Conservation (phyloP, 2,113 vertebrate species). For the Cepphus grylle region DNA sequence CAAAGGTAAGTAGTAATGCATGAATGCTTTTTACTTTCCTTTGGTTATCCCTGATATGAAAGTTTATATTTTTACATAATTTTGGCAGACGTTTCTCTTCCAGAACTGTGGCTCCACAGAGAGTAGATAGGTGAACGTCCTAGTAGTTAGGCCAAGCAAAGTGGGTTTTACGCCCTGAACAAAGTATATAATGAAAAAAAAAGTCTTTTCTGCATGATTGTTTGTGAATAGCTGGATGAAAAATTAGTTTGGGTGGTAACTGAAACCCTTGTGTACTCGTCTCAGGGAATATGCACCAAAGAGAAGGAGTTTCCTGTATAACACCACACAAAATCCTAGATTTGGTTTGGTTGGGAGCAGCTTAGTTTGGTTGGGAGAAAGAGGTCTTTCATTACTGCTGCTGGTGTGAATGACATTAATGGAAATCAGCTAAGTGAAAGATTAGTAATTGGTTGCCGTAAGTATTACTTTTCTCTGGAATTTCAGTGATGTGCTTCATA, state of each 20-base stretch:
- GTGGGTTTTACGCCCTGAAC: background rate
- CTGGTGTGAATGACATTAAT: background rate
- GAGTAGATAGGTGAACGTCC: background rate
- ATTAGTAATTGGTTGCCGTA: background rate
- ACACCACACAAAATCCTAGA: background rate
- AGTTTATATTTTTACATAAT: background rate
- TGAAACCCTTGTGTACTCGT: background rate
- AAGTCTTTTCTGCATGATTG: rapidly evolving
- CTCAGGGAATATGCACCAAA: background rate
- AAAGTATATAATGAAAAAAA: background rate
- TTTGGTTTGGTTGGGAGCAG: background rate
- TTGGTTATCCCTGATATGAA: background rate
- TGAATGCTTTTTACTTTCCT: background rate
- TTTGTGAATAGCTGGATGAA: background rate
- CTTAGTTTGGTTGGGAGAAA: background rate
- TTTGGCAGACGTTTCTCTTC: background rate
- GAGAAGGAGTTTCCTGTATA: background rate
- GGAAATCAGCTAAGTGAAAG: background rate
- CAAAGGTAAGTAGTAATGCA: background rate
- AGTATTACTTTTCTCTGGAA: background rate
- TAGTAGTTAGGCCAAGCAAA: background rate
- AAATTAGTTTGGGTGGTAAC: background rate
- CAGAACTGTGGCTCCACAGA: background rate
- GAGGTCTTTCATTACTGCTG: background rate
- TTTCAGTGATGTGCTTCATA: background rate